Evolutionary conservation across 2,113 vertebrate species (phyloP).

Genomic region (Aix galericulata): DNA sequence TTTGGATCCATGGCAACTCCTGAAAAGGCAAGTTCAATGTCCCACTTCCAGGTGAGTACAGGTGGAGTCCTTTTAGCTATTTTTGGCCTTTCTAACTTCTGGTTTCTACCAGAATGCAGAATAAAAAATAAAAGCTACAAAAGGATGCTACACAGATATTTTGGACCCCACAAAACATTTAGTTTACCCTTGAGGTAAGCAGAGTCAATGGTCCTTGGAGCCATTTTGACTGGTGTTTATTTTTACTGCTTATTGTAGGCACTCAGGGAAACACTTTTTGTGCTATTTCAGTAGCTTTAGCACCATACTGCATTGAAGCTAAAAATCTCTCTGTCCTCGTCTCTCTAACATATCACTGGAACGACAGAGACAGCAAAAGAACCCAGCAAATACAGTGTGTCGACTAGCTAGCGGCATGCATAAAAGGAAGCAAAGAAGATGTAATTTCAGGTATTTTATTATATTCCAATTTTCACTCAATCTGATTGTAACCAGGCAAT

Average conservation of each 20-base stretch:
- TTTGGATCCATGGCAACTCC: background rate
- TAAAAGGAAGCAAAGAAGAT: conserved; percentile 34
- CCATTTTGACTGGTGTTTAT: background rate
- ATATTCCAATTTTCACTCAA: conserved; percentile 38
- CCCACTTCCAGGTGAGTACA: background rate
- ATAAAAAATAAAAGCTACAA: background rate
- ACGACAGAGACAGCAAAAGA: background rate
- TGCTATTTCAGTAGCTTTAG: background rate
- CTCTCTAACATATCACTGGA: background rate
- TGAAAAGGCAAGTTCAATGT: background rate
- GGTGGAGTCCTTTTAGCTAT: background rate
- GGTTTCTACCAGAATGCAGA: background rate
- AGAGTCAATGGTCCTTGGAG: background rate
- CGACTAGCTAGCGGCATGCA: background rate
- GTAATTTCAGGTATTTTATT: conserved; percentile 57
- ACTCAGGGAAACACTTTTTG: background rate
- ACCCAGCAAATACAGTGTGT: background rate
- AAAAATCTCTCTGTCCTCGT: conserved; percentile 8
- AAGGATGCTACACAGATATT: background rate
- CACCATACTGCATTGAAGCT: background rate
- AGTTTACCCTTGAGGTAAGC: background rate
- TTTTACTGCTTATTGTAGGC: conserved; percentile 9
- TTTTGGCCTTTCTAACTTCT: background rate
- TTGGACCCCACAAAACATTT: background rate
- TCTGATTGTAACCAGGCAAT: conserved; percentile 42